These are phyloP conservation scores for Prosapia bicincta DNA, from an alignment of 2,888 invertebrate species.

Conservation along the genomic window DNA sequence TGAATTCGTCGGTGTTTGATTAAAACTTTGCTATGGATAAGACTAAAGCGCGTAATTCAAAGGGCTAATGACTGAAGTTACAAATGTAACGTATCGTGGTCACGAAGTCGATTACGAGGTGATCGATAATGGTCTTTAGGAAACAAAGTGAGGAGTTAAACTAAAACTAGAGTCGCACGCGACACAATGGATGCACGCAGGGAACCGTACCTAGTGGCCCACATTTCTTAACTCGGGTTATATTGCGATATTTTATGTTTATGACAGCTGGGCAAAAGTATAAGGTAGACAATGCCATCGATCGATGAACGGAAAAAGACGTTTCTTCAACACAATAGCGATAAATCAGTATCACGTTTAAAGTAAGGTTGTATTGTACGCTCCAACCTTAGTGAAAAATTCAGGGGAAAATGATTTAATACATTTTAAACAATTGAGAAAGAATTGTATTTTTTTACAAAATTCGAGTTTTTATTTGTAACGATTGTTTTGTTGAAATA, in stretches of 20 bases:
- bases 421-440: too few relatives aligned
- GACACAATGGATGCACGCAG: constrained; percentile 14
- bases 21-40: not conserved
- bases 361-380: not conserved
- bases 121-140: constrained; percentile 14
- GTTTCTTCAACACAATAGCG: constrained; percentile 15
- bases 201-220: constrained; percentile 25
- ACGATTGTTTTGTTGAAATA: too few relatives aligned
- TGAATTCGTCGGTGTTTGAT: not conserved
- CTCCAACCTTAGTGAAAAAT: not conserved
- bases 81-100: constrained; percentile 15
- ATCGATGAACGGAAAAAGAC: constrained; percentile 24
- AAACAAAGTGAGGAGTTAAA: constrained; percentile 21
- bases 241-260: constrained; percentile 26
- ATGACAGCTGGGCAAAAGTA: constrained; percentile 21
- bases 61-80: constrained; percentile 2
- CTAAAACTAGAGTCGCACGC: constrained; percentile 16
- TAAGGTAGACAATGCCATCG: constrained; percentile 21
- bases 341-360: not conserved
- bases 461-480: too few relatives aligned
- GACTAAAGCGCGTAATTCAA: not conserved
- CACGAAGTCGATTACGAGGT: constrained; percentile 15
- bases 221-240: constrained; percentile 18
- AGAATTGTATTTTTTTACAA: too few relatives aligned
- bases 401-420: too few relatives aligned